phyloP scores from a whole-genome alignment of 2,888 invertebrate genomes.

The Hydroisotoma schaefferi region DNA sequence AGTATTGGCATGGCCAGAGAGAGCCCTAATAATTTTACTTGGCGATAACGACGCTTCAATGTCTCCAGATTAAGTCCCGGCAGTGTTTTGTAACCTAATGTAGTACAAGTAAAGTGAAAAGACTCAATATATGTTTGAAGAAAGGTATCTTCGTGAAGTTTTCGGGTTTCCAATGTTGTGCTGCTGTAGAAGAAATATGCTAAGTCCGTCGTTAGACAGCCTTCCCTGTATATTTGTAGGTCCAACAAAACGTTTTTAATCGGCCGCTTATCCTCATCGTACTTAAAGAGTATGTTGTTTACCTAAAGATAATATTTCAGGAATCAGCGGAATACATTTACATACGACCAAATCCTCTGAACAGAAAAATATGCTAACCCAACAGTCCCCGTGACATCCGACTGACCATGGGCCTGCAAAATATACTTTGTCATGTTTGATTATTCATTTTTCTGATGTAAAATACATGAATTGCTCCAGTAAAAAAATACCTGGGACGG shows the following conservation, averaged over 20 bases:
- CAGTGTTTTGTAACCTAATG: conserved; percentile 17
- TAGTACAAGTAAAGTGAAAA: conserved; percentile 30
- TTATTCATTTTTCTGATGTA: too few relatives aligned
- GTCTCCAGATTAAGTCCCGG: conserved; percentile 29
- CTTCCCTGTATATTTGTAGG: conserved; percentile 27
- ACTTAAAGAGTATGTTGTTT: conserved; percentile 35
- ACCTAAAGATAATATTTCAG: too few relatives aligned
- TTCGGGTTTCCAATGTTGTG: conserved; percentile 28
- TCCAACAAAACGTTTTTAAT: conserved; percentile 25
- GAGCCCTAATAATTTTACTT: conserved; percentile 20
- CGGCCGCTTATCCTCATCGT: conserved; percentile 5
- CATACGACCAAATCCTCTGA: too few relatives aligned
- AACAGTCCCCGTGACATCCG: conserved; percentile 30
- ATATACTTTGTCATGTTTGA: neutral
- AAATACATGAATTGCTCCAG: too few relatives aligned
- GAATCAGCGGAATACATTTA: too few relatives aligned
- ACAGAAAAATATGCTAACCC: too few relatives aligned
- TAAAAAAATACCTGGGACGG: too few relatives aligned
- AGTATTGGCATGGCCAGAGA: conserved; percentile 4
- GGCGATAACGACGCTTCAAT: conserved; percentile 31
- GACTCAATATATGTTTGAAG: conserved; percentile 47
- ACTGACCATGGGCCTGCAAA: conserved; percentile 18
- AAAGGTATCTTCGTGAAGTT: conserved; percentile 44
- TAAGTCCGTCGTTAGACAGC: conserved; percentile 33
- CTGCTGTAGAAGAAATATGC: conserved; percentile 29